Base-by-base conservation (phyloP, 2,797 vertebrate genomes). In the Sebastes itinus region DNA sequence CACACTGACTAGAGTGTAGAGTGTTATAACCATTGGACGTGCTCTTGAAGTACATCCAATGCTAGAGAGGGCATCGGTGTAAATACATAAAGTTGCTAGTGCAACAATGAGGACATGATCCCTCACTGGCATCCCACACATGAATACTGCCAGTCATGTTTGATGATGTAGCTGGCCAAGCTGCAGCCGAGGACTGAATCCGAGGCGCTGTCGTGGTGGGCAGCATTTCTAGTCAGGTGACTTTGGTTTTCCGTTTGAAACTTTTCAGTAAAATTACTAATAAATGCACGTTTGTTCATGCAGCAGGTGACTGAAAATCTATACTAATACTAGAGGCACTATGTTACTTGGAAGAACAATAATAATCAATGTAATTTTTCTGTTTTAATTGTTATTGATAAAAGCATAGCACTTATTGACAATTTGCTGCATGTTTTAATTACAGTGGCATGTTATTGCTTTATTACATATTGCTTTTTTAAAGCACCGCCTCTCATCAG, bases 321-420 rank as follows among this genome's bases (percentile, higher is more conserved):
- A 42, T 35, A 63, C 3, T 38, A 4, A 62, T 33, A 62, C 25
- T 25, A 14, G 8, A 46, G 12, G 18, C 20, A 20, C 25, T 13
- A 2, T 12, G 8, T 14, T 30, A 30, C 6, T 28, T 56, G 14
- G 16, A 6, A 46, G 16, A 79, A 25, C 66, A 65, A 38, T 70
- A n/a, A 20, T 59, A 12, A 77, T 56, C 3, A 35, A 52, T 32
- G 20, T 32, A 0, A 12, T 63, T 35, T 22, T 54, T 32, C 23
- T 78, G 77, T 49, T 6, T 71, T 62, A 70, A 78, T 86, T 73
- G 32, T 42, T 64, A 72, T 65, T 76, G 72, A 77, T 73, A 4
- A 49, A 65, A n/a, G 6, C 20, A n/a, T 22, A 27, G 18, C 22
- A 18, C 62, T n/a, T 60, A 56, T 59, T 55, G 38, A 61, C 63